Conservation (phyloP, 1,140 invertebrate genomes). For the Rhyzopertha dominica region DNA sequence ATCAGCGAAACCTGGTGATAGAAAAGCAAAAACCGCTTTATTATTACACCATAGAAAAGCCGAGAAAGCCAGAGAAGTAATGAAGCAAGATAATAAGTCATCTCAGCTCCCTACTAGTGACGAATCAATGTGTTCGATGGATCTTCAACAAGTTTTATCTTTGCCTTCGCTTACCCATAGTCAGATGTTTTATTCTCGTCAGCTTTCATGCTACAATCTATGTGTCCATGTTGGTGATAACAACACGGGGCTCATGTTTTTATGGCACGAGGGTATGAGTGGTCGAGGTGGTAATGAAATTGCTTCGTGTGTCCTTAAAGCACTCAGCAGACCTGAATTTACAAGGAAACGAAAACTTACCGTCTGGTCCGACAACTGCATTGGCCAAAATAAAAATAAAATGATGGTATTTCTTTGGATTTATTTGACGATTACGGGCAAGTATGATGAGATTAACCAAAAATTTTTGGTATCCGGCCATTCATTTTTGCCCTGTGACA, state of each 20-base stretch:
- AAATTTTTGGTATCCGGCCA: conserved; percentile 12
- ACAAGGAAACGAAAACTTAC: conserved; percentile 2
- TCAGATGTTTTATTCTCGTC: conserved; percentile 13
- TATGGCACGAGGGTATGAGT: conserved; percentile 9
- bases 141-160: conserved; percentile 10
- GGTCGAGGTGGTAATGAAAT: conserved; percentile 13
- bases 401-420: conserved; percentile 5
- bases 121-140: not conserved
- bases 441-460: conserved; percentile 7
- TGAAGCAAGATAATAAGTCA: not conserved
- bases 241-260: conserved; percentile 12
- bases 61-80: conserved; percentile 4
- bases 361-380: conserved; percentile 8
- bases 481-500: conserved; percentile 7
- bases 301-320: conserved; percentile 3
- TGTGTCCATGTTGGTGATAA: conserved; percentile 7
- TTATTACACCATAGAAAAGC: conserved; percentile 8
- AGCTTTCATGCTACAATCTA: conserved; percentile 11
- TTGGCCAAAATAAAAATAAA: conserved; percentile 10
- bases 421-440: conserved; percentile 3
- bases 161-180: conserved; percentile 7
- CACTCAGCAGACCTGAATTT: not conserved
- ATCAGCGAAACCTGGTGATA: not conserved
- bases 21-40: conserved; percentile 5
- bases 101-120: conserved; percentile 5